A percentile compares a stretch with the other conserved stretches of the same genome.
Conservation (phyloP, 2,888 invertebrate genomes). For the Campoletis raptor region DNA sequence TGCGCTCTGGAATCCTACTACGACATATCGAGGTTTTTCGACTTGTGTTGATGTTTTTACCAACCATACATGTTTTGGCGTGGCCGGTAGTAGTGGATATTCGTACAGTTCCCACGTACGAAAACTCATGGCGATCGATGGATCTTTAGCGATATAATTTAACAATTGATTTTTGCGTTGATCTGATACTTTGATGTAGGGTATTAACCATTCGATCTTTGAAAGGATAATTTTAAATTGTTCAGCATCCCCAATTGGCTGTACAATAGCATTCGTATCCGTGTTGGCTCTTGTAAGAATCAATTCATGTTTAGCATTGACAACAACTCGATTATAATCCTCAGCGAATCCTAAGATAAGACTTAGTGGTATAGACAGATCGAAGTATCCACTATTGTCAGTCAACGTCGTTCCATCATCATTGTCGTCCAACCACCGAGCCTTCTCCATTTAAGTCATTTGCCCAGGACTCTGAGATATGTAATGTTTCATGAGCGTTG, state of each 20-base stretch:
- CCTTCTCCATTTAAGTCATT: not conserved
- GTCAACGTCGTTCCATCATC: not conserved
- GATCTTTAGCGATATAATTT: too few relatives aligned
- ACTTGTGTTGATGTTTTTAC: not conserved
- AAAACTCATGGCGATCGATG: too few relatives aligned
- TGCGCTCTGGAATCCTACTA: too few relatives aligned
- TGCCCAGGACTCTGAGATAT: too few relatives aligned
- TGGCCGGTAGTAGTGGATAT: too few relatives aligned
- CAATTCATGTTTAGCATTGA: slow-evolving; percentile 68
- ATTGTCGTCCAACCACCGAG: not conserved
- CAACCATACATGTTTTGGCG: not conserved
- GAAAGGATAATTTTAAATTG: too few relatives aligned
- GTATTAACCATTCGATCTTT: too few relatives aligned
- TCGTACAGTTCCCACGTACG: too few relatives aligned
- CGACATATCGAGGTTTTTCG: not conserved
- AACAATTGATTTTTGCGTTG: too few relatives aligned
- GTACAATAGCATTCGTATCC: slow-evolving; percentile 77
- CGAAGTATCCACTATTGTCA: slow-evolving; percentile 9
- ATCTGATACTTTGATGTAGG: too few relatives aligned
- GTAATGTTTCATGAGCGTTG: too few relatives aligned
- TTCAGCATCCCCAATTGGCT: too few relatives aligned
- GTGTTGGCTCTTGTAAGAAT: slow-evolving; percentile 76
- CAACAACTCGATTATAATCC: slow-evolving; percentile 67
- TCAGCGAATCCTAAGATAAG: slow-evolving; percentile 60
- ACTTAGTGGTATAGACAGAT: not conserved